These are phyloP conservation scores for Drosophila pullipes DNA, from an alignment of 2,888 invertebrate species.

Conservation along the genomic window DNA sequence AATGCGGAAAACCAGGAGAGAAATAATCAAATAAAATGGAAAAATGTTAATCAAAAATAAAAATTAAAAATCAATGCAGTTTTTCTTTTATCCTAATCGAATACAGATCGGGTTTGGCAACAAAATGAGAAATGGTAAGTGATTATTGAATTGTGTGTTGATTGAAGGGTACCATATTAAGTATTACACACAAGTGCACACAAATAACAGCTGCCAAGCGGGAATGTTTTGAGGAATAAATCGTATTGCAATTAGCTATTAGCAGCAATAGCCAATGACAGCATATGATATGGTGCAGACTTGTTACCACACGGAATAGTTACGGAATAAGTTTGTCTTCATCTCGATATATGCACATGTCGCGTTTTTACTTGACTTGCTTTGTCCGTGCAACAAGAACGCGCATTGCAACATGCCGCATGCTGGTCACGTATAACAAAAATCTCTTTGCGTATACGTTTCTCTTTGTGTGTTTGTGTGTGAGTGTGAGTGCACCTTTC, in stretches of 20 bases:
- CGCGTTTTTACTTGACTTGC: slow-evolving; percentile 46
- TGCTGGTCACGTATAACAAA: slow-evolving; percentile 73
- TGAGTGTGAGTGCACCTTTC: slow-evolving; percentile 56
- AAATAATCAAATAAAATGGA: slow-evolving; percentile 80
- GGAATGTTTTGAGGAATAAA: background rate
- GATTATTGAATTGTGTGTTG: slow-evolving; percentile 1
- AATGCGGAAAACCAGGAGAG: slow-evolving; percentile 66
- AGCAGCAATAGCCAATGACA: background rate
- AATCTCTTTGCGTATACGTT: slow-evolving; percentile 48
- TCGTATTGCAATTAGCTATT: background rate
- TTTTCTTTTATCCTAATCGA: slow-evolving; percentile 9
- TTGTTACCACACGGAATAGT: background rate
- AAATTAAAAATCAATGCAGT: slow-evolving; percentile 42
- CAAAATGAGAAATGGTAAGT: slow-evolving; percentile 38
- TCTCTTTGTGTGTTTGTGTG: slow-evolving; percentile 1
- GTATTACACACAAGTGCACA: background rate
- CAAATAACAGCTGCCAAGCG: background rate
- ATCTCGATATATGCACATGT: slow-evolving; percentile 33
- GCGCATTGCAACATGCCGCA: slow-evolving; percentile 42
- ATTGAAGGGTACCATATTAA: background rate
- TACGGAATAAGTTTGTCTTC: slow-evolving; percentile 15
- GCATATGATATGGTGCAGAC: slow-evolving; percentile 1
- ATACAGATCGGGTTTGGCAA: slow-evolving; percentile 3
- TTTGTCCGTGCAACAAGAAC: slow-evolving; percentile 21
- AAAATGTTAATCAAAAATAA: slow-evolving; percentile 78